These are phyloP conservation scores for Steromphala cineraria DNA, from an alignment of 2,888 invertebrate species.

Conservation along the genomic window DNA sequence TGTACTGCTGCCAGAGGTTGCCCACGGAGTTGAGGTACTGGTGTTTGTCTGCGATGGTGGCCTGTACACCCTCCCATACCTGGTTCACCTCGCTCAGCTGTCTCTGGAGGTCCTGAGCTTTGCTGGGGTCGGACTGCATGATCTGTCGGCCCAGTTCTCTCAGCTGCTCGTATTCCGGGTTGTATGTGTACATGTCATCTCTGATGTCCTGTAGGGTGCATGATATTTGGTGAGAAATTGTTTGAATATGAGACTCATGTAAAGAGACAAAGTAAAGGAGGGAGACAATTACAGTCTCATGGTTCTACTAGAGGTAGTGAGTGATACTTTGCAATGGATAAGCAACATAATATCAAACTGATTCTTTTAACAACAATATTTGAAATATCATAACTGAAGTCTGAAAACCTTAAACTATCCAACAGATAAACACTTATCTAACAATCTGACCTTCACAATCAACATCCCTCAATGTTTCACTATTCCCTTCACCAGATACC, in stretches of 20 bases:
- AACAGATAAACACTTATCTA: too few relatives aligned
- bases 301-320: too few relatives aligned
- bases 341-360: too few relatives aligned
- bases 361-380: too few relatives aligned
- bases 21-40: conserved; percentile 56
- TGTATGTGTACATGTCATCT: conserved; percentile 62
- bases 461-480: too few relatives aligned
- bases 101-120: conserved; percentile 58
- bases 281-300: too few relatives aligned
- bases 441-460: too few relatives aligned
- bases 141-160: conserved; percentile 85
- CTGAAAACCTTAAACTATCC: too few relatives aligned
- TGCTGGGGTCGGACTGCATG: conserved; percentile 62
- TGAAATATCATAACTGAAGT: too few relatives aligned
- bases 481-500: background rate
- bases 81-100: conserved; percentile 59
- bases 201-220: conserved; percentile 56
- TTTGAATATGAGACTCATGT: background rate
- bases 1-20: conserved; percentile 69
- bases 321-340: too few relatives aligned
- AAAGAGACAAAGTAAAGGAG: too few relatives aligned
- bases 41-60: conserved; percentile 56
- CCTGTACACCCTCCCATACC: conserved; percentile 67
- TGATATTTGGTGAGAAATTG: background rate
- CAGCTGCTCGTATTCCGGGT: conserved; percentile 79